Evolutionary conservation across 2,888 invertebrate species (phyloP).

Genomic region (Agrotis clavis): DNA sequence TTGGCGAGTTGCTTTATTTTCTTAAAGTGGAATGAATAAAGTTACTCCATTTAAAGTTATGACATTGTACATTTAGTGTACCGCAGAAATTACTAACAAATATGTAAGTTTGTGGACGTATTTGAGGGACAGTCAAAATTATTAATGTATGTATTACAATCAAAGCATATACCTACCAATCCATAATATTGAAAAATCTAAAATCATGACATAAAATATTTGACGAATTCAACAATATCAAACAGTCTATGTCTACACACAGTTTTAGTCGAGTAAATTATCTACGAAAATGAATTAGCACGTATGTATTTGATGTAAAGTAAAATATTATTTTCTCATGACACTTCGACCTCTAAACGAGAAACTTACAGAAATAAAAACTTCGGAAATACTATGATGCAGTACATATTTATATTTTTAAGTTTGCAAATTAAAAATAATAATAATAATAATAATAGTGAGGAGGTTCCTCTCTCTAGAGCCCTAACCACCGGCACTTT

Average conservation of each 20-base stretch:
- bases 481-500: too few species aligned
- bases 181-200: background rate
- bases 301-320: background rate
- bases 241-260: background rate
- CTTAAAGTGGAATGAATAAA: conserved; percentile 13
- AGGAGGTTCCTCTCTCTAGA: too few species aligned
- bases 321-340: conserved; percentile 26
- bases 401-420: conserved; percentile 30
- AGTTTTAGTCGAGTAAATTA: background rate
- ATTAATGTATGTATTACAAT: background rate
- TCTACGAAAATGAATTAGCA: background rate
- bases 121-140: background rate
- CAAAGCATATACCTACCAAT: background rate
- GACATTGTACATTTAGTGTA: background rate
- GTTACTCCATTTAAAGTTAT: background rate
- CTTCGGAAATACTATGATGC: conserved; percentile 33
- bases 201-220: background rate
- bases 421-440: conserved; percentile 37
- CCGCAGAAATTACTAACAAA: background rate
- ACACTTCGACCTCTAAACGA: conserved; percentile 45
- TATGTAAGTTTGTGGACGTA: background rate
- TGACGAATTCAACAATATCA: background rate
- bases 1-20: conserved; percentile 25
- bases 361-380: conserved; percentile 41
- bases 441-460: too few species aligned